Base-by-base conservation (phyloP, 92 coral and sea anemone species). In the Ricordea florida region DNA sequence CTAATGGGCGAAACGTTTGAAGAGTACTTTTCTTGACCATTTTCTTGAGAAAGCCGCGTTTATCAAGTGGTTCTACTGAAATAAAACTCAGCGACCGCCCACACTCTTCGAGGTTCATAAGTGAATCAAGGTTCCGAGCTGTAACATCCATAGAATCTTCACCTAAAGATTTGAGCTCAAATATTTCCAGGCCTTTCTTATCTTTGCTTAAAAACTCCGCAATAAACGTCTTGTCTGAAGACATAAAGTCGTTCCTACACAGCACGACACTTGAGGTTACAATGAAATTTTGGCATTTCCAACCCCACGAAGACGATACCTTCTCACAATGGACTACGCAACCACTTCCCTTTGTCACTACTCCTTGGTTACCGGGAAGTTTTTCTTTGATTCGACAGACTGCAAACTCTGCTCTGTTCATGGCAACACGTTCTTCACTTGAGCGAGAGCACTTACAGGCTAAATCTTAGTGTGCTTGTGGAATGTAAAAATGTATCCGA, bases 341-440 rank as follows among this genome's bases (percentile, higher is more conserved):
- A 8, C 97, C 97, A 28, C 89, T 65, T 51, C 97, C 97, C 16
- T 74, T 82, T 56, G 90, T 87, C 38, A 84, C 81, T 23, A 83
- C 79, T 11, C 93, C 90, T 34, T 69, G 85, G 41, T 68, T 73
- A 47, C 76, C 74, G 38, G 93, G 93, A 30, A 82, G 82, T 45
- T 87, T 91, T 74, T 91, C 87, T 27, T 91, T 72, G 68, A 91
- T 87, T 17, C 93, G 85, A 57, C 97, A 91, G 33, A 87, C 69
- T 2, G 97, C 97, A 26, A 70, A 89, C 80, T 91, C 97, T 16
- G 76, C 93, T 60, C 65, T 84, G 83, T 91, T 91, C 97, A 91
- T 91, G 52, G 6, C 53, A n/a, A n/a, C n/a, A n/a, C n/a, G n/a
- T n/a, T n/a, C n/a, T n/a, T n/a, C n/a, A n/a, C n/a, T n/a, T n/a